Evolutionary conservation across 2,113 vertebrate species (phyloP).

Genomic region (Ptilorrhoa leucosticta): DNA sequence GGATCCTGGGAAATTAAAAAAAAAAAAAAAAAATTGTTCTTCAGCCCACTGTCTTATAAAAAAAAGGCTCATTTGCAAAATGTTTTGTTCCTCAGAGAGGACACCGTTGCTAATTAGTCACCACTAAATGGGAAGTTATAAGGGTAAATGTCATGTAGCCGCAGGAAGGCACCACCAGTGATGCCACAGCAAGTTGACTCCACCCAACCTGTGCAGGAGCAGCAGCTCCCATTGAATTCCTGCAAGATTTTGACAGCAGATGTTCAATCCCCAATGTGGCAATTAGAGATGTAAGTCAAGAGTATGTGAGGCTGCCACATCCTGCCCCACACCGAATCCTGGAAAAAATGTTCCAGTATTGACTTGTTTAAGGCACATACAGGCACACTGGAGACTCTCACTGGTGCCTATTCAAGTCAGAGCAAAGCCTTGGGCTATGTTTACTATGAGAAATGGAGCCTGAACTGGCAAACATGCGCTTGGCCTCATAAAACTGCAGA

Average conservation of each 20-base stretch:
- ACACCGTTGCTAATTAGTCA: not conserved
- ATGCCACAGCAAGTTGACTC: not conserved
- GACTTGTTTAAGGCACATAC: not conserved
- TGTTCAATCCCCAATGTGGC: not conserved
- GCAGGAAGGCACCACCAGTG: not conserved
- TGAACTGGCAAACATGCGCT: not conserved
- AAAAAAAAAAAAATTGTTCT: not conserved
- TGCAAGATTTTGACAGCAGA: not conserved
- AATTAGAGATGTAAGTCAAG: not conserved
- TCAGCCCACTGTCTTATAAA: not conserved
- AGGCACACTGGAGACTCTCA: not conserved
- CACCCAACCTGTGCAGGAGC: not conserved
- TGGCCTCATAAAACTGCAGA: not conserved
- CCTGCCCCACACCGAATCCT: not conserved
- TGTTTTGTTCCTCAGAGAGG: not conserved
- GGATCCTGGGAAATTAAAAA: not conserved
- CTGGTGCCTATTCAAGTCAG: not conserved
- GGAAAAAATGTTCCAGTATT: rapidly evolving
- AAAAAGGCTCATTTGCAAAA: not conserved
- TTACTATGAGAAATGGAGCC: not conserved
- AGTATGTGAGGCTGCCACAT: not conserved
- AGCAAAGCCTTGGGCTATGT: not conserved
- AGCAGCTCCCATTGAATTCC: not conserved
- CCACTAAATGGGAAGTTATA: not conserved
- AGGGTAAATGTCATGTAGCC: not conserved